Evolutionary conservation across 2,113 vertebrate genomes (phyloP), one percentile per base, ranked within the genome.

Genomic region (Rhodinocichla rosea): DNA sequence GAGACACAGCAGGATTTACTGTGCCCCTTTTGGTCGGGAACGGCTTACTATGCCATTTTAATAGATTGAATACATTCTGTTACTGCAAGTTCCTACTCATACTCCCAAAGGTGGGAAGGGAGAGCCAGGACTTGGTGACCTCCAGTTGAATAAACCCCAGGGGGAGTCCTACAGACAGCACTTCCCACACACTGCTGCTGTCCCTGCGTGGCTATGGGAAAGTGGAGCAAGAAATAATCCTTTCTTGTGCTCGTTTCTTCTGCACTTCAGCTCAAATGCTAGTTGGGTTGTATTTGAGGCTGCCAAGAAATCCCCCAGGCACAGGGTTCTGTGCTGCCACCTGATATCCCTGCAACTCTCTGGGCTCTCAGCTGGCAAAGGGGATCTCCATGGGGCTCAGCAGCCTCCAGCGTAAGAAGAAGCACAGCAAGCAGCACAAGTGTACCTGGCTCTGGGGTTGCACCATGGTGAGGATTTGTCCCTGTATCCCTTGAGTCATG

Each of bases 331-430:
- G 10, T 59, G 26, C 47, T 74, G 27, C 17, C 44, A 33, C 18
- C 5, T 1, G 1, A 30, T 18, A 62, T 26, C 15, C 55, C 30
- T n/a, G 40, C 33, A 86, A 10, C 7, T 22, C 22, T n/a, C 23
- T 37, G 78, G 63, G 22, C 2, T 73, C 23, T 56, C 52, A 45
- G 20, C 28, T 70, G 21, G 57, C 3, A 19, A 50, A 82, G 55
- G 33, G 24, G 30, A 49, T 70, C 44, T 77, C 87, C 13, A 17
- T 1, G 2, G 64, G 22, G 26, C 37, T 77, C 47, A 45, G 74
- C 56, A 78, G 40, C 32, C 42, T 63, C 0, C 0, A 30, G 10
- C 1, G 0, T 1, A 55, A 57, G 59, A 18, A 60, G 67, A 62
- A 73, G 27, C 70, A 65, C 45, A 91, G 49, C 42, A 65, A 69